Evolutionary conservation across 2,888 invertebrate genomes (phyloP).

Genomic region (Camptogramma bilineatum): DNA sequence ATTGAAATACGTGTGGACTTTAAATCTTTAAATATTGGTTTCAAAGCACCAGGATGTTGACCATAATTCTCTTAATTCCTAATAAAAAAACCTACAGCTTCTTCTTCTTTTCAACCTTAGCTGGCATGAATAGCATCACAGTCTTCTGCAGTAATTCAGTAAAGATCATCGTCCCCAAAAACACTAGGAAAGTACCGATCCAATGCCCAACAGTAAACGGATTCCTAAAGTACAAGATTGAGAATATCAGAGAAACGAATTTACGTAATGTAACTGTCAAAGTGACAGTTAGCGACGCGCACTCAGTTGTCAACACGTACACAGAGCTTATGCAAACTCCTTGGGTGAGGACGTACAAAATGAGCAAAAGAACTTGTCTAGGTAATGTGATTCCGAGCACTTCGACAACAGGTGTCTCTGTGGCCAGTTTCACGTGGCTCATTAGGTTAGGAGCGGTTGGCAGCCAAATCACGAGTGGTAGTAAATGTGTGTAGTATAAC

Average conservation of each 20-base stretch:
- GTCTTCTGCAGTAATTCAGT: conserved; percentile 90
- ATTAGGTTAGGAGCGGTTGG: conserved; percentile 91
- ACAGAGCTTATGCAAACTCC: conserved; percentile 97
- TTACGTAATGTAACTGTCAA: conserved; percentile 98
- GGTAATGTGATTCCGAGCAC: conserved; percentile 88
- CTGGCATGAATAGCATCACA: conserved; percentile 64
- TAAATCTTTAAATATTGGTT: background rate
- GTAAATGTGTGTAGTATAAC: conserved; percentile 94
- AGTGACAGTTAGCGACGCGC: conserved; percentile 97
- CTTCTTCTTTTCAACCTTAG: conserved; percentile 67
- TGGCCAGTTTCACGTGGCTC: conserved; percentile 90
- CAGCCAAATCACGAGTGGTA: conserved; percentile 96
- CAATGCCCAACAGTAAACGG: conserved; percentile 96
- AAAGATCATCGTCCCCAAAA: conserved; percentile 96
- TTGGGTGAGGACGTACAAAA: conserved; percentile 95
- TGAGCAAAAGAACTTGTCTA: conserved; percentile 90
- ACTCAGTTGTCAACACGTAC: conserved; percentile 96
- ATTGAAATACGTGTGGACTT: background rate
- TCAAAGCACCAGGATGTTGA: background rate
- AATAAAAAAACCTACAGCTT: conserved; percentile 52
- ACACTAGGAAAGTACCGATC: conserved; percentile 95
- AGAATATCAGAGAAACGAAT: conserved; percentile 97
- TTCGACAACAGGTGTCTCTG: conserved; percentile 87
- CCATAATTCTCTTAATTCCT: background rate
- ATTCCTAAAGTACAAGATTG: conserved; percentile 97